Evolutionary conservation across 2,113 vertebrate genomes (phyloP).

Genomic region (Amblyopsis rosae): DNA sequence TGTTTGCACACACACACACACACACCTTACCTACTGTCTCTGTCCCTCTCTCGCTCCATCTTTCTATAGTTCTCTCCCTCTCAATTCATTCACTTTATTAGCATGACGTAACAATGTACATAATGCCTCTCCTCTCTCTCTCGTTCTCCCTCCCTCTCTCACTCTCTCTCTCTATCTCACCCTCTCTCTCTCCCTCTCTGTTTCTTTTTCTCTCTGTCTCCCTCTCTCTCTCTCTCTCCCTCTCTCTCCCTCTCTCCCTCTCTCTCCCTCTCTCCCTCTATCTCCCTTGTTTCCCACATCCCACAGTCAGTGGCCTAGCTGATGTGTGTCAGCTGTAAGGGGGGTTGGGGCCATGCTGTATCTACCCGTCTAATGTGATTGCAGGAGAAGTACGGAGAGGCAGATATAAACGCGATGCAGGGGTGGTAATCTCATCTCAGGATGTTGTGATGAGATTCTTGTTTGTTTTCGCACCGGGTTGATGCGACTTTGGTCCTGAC

Average conservation of each 20-base stretch:
- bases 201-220: not conserved
- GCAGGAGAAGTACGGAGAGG: conserved; percentile 59
- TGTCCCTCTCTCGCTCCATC: too few relatives aligned
- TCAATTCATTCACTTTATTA: too few relatives aligned
- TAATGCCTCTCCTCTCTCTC: not conserved
- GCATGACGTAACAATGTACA: too few relatives aligned
- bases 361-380: conserved; percentile 62
- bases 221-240: conserved; percentile 1
- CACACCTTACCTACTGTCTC: too few relatives aligned
- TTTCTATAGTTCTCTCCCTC: not conserved
- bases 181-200: not conserved
- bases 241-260: conserved; percentile 19
- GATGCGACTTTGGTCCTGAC: conserved; percentile 70
- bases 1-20: too few relatives aligned
- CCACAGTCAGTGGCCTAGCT: conserved; percentile 32
- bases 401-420: conserved; percentile 66
- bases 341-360: conserved; percentile 32
- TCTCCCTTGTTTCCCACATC: not conserved
- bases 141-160: not conserved
- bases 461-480: conserved; percentile 70
- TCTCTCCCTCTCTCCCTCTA: not conserved
- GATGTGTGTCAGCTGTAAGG: conserved; percentile 49
- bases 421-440: conserved; percentile 69
- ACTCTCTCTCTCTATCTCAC: not conserved
- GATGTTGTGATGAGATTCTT: conserved; percentile 70